These are phyloP conservation scores for Cheilosia grossa DNA, from an alignment of 2,888 invertebrate genomes.

Conservation along the genomic window DNA sequence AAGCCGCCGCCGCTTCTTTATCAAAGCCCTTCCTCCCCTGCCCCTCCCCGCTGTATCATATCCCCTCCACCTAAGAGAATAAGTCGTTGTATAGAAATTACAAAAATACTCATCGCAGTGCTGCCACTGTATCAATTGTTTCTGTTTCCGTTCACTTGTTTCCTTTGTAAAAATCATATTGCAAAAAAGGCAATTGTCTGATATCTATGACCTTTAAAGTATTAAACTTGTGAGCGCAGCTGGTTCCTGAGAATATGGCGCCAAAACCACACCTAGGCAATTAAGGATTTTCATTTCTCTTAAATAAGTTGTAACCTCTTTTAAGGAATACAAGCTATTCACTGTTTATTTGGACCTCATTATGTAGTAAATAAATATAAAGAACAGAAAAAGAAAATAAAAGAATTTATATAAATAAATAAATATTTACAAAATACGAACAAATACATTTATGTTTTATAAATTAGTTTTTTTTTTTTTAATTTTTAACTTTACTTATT, in stretches of 20 bases:
- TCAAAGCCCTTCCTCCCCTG: constrained; percentile 18
- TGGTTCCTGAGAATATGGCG: constrained; percentile 8
- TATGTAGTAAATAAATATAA: constrained; percentile 61
- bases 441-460: constrained; percentile 21
- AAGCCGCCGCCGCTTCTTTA: constrained; percentile 46
- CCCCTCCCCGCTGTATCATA: constrained; percentile 66
- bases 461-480: constrained; percentile 31
- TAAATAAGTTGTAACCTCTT: constrained; percentile 10
- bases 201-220: constrained; percentile 62
- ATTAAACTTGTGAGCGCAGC: constrained; percentile 39
- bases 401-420: constrained; percentile 61
- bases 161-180: constrained; percentile 24
- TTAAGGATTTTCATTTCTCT: constrained; percentile 33
- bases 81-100: constrained; percentile 68
- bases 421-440: constrained; percentile 26
- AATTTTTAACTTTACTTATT: constrained; percentile 29
- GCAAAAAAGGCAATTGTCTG: background rate
- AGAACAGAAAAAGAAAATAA: constrained; percentile 36
- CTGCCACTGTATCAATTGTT: constrained; percentile 29
- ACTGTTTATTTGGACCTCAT: constrained; percentile 74
- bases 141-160: constrained; percentile 36
- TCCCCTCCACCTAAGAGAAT: constrained; percentile 57
- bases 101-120: constrained; percentile 64
- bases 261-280: constrained; percentile 38
- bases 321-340: constrained; percentile 45